Evolutionary conservation across 2,797 vertebrate genomes (phyloP).

Genomic region (Sebastolobus alascanus): DNA sequence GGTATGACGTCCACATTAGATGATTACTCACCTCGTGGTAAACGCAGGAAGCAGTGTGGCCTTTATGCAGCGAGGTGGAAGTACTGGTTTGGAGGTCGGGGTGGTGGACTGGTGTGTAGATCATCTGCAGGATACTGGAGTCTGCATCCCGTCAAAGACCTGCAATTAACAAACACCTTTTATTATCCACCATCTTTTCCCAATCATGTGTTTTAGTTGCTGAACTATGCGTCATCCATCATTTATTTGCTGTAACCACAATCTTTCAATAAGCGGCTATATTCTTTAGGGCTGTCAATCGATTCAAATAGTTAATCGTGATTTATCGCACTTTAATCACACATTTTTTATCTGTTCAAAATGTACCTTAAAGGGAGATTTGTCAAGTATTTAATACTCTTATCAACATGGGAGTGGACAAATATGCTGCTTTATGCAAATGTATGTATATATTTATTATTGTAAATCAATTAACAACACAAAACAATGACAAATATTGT

Average conservation of each 20-base stretch:
- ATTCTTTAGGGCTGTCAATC: rapidly evolving
- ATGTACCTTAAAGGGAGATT: too few species aligned
- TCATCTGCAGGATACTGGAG: background rate
- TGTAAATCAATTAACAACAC: too few species aligned
- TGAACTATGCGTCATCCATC: background rate
- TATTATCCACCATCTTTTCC: background rate
- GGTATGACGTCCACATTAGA: background rate
- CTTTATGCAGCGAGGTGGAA: background rate
- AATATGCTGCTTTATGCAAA: too few species aligned
- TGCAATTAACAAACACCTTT: background rate
- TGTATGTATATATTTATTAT: too few species aligned
- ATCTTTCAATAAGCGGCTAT: too few species aligned
- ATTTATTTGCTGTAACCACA: too few species aligned
- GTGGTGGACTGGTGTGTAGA: background rate
- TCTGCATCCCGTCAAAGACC: background rate
- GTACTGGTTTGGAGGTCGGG: background rate
- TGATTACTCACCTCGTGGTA: background rate
- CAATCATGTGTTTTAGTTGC: background rate
- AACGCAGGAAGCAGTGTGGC: background rate
- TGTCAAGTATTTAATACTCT: too few species aligned
- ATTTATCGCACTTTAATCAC: too few species aligned
- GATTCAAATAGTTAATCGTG: too few species aligned
- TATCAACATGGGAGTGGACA: too few species aligned
- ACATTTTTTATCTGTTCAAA: too few species aligned
- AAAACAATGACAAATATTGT: too few species aligned